Percentiles rank a stretch among this genome's conserved stretches.
phyloP scores from a whole-genome alignment of 2,113 vertebrate genomes.

The Crocuta crocuta region DNA sequence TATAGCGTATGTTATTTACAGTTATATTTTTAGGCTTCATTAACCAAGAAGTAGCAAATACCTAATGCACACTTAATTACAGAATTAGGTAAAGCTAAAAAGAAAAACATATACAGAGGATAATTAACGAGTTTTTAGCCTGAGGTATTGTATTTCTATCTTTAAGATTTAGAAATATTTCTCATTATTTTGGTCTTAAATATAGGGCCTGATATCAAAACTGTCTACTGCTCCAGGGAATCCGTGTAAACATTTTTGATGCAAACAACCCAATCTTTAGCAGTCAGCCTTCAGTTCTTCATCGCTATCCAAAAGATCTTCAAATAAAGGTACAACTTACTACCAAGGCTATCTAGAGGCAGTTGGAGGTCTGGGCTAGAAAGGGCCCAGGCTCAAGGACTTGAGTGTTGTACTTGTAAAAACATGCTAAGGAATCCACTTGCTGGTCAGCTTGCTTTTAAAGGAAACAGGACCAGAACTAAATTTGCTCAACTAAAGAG shows the following conservation, averaged over 20 bases:
- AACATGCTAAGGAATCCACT: neutral
- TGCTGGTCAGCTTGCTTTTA: neutral
- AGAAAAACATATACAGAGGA: conserved; percentile 55
- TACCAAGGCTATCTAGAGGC: conserved; percentile 35
- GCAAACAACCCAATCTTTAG: conserved; percentile 45
- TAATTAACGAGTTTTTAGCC: conserved; percentile 59
- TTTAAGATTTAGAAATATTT: conserved; percentile 62
- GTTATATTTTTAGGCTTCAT: conserved; percentile 71
- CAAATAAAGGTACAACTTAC: conserved; percentile 33
- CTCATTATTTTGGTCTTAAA: conserved; percentile 36
- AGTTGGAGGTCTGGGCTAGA: neutral
- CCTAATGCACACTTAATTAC: conserved; percentile 62
- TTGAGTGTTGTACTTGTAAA: conserved; percentile 21
- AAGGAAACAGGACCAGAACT: neutral
- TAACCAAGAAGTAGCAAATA: conserved; percentile 75
- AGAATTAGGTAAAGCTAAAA: conserved; percentile 65
- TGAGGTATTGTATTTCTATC: conserved; percentile 67
- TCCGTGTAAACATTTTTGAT: conserved; percentile 64
- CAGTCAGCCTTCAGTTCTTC: conserved; percentile 70
- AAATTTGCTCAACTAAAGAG: neutral
- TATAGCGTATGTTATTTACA: conserved; percentile 69
- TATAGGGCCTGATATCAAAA: conserved; percentile 52
- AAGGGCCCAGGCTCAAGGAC: neutral
- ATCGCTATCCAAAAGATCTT: conserved; percentile 63
- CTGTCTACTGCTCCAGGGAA: conserved; percentile 32